Base-by-base conservation (phyloP, 2,113 vertebrate species). In the Malaclemys terrapin region DNA sequence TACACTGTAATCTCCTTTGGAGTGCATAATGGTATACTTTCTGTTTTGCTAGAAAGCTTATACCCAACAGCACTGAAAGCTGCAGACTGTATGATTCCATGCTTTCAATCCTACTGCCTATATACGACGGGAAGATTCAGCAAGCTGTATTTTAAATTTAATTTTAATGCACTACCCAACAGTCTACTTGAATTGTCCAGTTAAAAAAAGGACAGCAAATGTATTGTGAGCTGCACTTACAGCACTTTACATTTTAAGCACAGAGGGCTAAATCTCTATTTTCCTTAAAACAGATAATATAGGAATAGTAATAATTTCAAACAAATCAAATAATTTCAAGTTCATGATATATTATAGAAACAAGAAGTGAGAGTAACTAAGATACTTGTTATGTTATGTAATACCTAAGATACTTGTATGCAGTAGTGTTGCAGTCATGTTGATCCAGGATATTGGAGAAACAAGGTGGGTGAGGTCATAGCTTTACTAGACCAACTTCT, bases 11-110 rank as follows among this genome's bases (percentile, higher is more conserved):
- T 49, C 65, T 81, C 84, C 62, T 92, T 88, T 42, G 17, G 49
- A 84, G 52, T 0, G 3, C 8, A 3, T 10, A 84, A 84, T 22
- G 53, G 53, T 38, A 42, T 45, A 5, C 47, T 86, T 47, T 24
- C 2, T 10, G 72, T 24, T 45, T n/a, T 0, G 5, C 62, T 87
- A 79, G 57, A 54, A 94, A 95, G 89, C 22, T 8, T 47, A 49
- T 24, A 38, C 62, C 1, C 1, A 78, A 47, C 24, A 16, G 75
- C 17, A 42, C 72, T 24, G 10, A 96, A 96, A 94, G 80, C 96
- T 94, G 94, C 95, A 81, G 62, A 80, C 83, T 90, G 93, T 88
- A 96, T 95, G 95, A 90, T 79, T 50, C 35, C 10, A 78, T 87
- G 80, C 53, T 72, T 72, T 93, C 94, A 89, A 31, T 14, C 56